phyloP scores from a whole-genome alignment of 2,888 invertebrate species.

The Dione juno region DNA sequence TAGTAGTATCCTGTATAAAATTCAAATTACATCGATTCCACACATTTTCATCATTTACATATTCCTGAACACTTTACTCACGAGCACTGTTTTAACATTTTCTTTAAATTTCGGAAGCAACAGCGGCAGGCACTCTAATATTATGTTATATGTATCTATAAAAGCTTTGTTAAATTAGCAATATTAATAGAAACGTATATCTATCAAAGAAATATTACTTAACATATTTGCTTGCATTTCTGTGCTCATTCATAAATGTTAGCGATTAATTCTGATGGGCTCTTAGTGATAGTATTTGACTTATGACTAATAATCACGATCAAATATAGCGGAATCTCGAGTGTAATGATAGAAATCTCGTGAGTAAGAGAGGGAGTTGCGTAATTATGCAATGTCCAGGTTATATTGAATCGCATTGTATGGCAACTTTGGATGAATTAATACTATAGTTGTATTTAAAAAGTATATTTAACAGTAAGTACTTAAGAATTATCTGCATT shows the following conservation, averaged over 20 bases:
- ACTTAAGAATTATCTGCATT: too few relatives aligned
- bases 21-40: too few relatives aligned
- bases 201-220: not conserved
- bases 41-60: too few relatives aligned
- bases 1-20: too few relatives aligned
- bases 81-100: too few relatives aligned
- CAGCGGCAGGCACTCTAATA: too few relatives aligned
- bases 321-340: conserved; percentile 41
- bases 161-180: not conserved
- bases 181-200: not conserved
- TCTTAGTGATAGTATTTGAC: conserved; percentile 26
- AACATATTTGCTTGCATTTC: not conserved
- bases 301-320: conserved; percentile 30
- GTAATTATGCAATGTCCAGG: conserved; percentile 57
- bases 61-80: too few relatives aligned
- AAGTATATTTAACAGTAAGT: not conserved
- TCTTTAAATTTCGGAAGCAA: too few relatives aligned
- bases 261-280: conserved; percentile 1
- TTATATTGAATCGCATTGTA: conserved; percentile 49
- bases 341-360: conserved; percentile 51
- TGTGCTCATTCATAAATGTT: conserved; percentile 7
- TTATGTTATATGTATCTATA: not conserved
- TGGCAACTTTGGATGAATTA: too few relatives aligned
- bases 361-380: conserved; percentile 54
- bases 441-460: too few relatives aligned